Evolutionary conservation across 2,888 invertebrate genomes (phyloP), one percentile per base, ranked within the genome.

Genomic region (Scaptomyza parva): DNA sequence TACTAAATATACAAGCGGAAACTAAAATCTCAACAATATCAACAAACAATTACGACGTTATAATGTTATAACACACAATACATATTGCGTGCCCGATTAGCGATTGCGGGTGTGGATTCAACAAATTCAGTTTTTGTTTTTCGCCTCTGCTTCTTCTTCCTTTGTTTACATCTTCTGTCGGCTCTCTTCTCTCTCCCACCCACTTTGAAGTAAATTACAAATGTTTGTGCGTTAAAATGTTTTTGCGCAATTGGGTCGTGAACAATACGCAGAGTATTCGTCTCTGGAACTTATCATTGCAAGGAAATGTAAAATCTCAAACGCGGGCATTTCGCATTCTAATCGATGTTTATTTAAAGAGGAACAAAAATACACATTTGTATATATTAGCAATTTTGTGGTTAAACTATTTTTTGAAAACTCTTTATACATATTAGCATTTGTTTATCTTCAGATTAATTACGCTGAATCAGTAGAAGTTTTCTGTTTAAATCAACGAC

Each of bases 11-110:
- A 2, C 14, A 52, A 41, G 63, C 72, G 85, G 87, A 85, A 78
- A 64, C 63, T 63, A 43, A 68, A 77, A 54, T 43, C 53, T 39
- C 43, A 45, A 50, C 50, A 61, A 57, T 62, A 72, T 64, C 66
- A 68, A 71, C 65, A 80, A 62, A 70, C 57, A 71, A 71, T 63
- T 61, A 84, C 65, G 71, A 74, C 74, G 77, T 68, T 66, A 43
- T 37, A 57, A 28, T 28, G 37, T n/a, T n/a, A n/a, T n/a, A 47
- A 74, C 55, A 28, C 14, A 47, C 65, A 76, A 71, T 74, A 57
- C 50, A 57, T 67, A 86, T 81, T 84, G 74, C 83, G 74, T 80
- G 74, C 54, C 47, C 54, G 53, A 52, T 80, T 63, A 83, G 62
- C 66, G 50, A 40, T 33, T 20, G 37, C 24, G 14, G 28, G 59